A percentile compares a stretch with the other conserved stretches of the same genome.
Conservation (phyloP, 2,888 invertebrate species). For the Ecdyonurus torrentis region DNA sequence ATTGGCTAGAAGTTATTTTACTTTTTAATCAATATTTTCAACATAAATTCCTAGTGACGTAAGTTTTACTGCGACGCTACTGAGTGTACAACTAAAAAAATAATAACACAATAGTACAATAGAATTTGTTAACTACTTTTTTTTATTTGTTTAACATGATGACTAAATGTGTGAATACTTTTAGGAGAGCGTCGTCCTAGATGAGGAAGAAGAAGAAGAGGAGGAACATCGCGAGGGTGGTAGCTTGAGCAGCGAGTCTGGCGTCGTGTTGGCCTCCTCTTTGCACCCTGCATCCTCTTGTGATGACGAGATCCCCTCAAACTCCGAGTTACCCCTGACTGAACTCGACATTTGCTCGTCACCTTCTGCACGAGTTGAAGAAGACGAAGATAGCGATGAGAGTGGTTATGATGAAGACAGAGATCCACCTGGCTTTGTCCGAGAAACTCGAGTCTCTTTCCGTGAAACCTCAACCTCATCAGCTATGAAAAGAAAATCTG, state of each 20-base stretch:
- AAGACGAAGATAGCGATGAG: constrained; percentile 68
- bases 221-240: constrained; percentile 24
- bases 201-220: constrained; percentile 22
- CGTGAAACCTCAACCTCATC: background rate
- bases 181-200: background rate
- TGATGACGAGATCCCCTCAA: constrained; percentile 20
- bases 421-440: background rate
- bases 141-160: no score
- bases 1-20: no score
- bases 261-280: constrained; percentile 15
- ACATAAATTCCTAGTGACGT: no score
- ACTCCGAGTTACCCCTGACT: background rate
- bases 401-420: constrained; percentile 80
- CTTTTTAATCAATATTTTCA: no score
- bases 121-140: no score
- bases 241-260: constrained; percentile 23
- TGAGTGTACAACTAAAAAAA: no score
- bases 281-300: background rate
- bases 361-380: constrained; percentile 25
- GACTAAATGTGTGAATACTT: no score
- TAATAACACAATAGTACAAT: no score
- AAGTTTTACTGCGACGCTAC: no score
- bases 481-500: background rate
- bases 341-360: background rate
- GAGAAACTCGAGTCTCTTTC: background rate